Conservation (phyloP, 2,113 vertebrate genomes). For the Nicator chloris region DNA sequence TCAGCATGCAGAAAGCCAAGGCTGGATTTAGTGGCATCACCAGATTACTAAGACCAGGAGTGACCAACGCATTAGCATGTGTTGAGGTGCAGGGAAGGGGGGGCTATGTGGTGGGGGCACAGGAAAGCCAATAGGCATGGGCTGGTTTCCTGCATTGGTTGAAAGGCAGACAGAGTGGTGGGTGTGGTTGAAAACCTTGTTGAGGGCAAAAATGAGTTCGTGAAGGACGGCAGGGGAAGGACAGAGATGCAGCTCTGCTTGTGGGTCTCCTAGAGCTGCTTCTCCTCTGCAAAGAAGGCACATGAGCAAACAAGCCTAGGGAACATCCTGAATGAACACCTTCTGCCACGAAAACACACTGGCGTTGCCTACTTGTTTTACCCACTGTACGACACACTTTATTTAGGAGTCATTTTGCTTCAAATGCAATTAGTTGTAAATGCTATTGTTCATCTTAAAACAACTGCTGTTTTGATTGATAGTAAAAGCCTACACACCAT, state of each 20-base stretch:
- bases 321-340: background rate
- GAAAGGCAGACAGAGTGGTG: background rate
- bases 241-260: background rate
- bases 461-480: conserved; percentile 71
- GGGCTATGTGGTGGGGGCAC: fast-evolving
- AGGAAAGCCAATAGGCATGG: background rate
- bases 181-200: background rate
- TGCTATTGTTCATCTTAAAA: conserved; percentile 65
- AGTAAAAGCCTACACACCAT: conserved; percentile 55
- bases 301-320: background rate
- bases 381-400: background rate
- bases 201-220: background rate
- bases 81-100: background rate
- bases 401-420: conserved; percentile 10
- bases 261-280: background rate
- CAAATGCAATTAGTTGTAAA: conserved; percentile 52
- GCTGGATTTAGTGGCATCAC: background rate
- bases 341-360: background rate
- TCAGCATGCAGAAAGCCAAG: background rate
- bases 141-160: background rate
- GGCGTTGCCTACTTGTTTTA: background rate
- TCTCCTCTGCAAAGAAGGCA: background rate
- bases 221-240: background rate
- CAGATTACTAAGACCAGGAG: background rate
- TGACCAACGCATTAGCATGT: background rate